Evolutionary conservation across 2,888 invertebrate species (phyloP), one percentile per base, ranked within the genome.

Genomic region (Dicranocentrus wangi): DNA sequence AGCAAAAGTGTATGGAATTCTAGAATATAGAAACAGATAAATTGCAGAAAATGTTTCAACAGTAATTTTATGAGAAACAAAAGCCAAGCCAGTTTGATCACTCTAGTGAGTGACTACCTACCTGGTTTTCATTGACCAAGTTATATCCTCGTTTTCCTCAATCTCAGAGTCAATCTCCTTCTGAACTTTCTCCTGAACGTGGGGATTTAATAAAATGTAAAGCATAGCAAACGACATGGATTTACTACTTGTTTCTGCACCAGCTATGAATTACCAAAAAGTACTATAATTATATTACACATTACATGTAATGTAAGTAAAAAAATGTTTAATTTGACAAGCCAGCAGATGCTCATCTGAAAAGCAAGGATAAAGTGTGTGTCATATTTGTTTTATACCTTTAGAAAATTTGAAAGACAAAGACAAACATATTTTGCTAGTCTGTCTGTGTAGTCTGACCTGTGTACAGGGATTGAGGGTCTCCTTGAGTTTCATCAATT

Each of bases 221-320:
- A 75, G 28, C 2, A 75, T 15, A 17, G 27, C 23, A 58, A 66
- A 75, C 0, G 27, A 19, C 13, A 75, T 19, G n/a, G 58, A 43
- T 42, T 85, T 84, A 7, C 83, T 83, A 1, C 86, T 86, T 3
- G 86, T 87, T 61, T 87, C 87, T 3, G 82, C 68, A 13, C 76
- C 85, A 53, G 82, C 85, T 13, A 60, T 7, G 2, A 66, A 5
- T 8, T 39, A 8, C 23, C 10, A 7, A 55, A 25, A 27, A 27
- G 15, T 7, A 27, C 60, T n/a, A n/a, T n/a, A n/a, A n/a, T n/a
- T n/a, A n/a, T n/a, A n/a, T n/a, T n/a, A n/a, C n/a, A n/a, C n/a
- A n/a, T 63, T 17, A n/a, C 39, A 19, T 23, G 2, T 7, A 39
- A 17, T 25, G 8, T n/a, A 63, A n/a, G 2, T 17, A 3, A 39